A percentile compares a stretch with the other conserved stretches of the same genome.
These are phyloP conservation scores for Ageneiosus marmoratus DNA, from an alignment of 2,113 vertebrate species.

Conservation along the genomic window DNA sequence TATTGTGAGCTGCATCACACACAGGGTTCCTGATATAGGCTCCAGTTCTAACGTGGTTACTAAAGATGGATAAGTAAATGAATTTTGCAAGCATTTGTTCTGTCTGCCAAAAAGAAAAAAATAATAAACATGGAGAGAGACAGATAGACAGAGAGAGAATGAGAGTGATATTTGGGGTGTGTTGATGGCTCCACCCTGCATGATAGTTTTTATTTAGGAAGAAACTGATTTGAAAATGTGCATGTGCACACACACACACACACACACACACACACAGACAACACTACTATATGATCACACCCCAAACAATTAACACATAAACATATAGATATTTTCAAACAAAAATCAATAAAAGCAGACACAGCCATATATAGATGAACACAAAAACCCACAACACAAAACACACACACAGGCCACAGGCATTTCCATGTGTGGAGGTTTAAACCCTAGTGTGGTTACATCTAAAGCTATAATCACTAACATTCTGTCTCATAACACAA, in stretches of 20 bases:
- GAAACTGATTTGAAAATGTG: conserved; percentile 6
- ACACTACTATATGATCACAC: conserved; percentile 5
- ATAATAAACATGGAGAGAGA: background rate
- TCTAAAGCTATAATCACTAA: conserved; percentile 52
- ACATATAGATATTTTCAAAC: conserved; percentile 31
- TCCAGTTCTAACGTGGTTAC: background rate
- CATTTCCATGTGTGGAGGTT: conserved; percentile 47
- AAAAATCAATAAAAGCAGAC: conserved; percentile 19
- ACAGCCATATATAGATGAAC: conserved; percentile 30
- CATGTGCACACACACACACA: conserved; percentile 19
- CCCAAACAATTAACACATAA: conserved; percentile 26
- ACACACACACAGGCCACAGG: conserved; percentile 51
- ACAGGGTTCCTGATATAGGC: background rate
- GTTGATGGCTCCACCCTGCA: conserved; percentile 30
- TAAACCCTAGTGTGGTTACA: conserved; percentile 44
- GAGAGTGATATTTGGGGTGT: background rate
- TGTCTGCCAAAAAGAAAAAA: background rate
- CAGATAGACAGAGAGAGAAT: background rate
- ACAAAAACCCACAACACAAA: conserved; percentile 24
- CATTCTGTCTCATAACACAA: conserved; percentile 54
- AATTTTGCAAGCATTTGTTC: background rate
- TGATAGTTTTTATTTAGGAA: conserved; percentile 32
- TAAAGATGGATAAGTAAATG: background rate
- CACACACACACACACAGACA: conserved; percentile 26
- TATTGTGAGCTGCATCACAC: background rate